Percentiles rank a stretch among this genome's conserved stretches.
Evolutionary conservation across 2,113 vertebrate genomes (phyloP).

Genomic region (Lamprotornis superbus): DNA sequence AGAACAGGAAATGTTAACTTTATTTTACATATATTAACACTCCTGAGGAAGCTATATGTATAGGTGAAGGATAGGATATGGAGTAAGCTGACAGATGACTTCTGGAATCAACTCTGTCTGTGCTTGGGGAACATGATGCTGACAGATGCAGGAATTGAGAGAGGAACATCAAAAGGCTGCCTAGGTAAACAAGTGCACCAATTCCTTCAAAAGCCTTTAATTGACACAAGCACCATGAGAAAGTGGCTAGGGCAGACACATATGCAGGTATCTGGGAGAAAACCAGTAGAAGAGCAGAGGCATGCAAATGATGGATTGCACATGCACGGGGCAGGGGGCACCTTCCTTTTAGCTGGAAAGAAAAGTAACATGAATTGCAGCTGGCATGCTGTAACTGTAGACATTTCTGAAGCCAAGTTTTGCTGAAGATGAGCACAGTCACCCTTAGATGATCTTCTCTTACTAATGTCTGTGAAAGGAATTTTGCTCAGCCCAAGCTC

Average conservation of each 20-base stretch:
- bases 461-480: not conserved
- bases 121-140: not conserved
- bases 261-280: not conserved
- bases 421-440: not conserved
- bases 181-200: not conserved
- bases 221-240: not conserved
- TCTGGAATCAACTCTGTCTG: not conserved
- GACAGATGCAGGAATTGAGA: not conserved
- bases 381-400: not conserved
- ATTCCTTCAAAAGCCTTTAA: constrained; percentile 23
- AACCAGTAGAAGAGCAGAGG: not conserved
- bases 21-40: constrained; percentile 26
- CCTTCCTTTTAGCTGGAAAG: not conserved
- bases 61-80: not conserved
- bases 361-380: not conserved
- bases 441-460: not conserved
- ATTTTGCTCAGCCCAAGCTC: not conserved
- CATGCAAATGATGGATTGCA: not conserved
- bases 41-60: not conserved
- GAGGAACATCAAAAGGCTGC: constrained; percentile 36
- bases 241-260: not conserved
- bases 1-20: constrained; percentile 40
- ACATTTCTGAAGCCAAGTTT: not conserved
- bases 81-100: not conserved
- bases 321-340: not conserved